These are phyloP conservation scores for Esox niger DNA, from an alignment of 2,113 vertebrate species.

Conservation along the genomic window DNA sequence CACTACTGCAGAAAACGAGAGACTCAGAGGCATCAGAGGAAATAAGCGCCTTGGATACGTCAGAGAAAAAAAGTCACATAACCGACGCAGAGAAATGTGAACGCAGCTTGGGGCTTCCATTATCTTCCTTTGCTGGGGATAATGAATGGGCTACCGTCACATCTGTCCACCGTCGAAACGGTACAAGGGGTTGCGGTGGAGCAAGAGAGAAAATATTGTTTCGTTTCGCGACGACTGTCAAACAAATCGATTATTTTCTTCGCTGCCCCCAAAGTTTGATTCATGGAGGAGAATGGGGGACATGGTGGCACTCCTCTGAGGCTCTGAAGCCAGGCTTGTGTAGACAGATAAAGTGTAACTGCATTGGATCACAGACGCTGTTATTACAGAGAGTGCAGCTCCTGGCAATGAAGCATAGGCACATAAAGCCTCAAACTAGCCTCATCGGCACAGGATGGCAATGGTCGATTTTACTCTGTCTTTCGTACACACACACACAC, in stretches of 20 bases:
- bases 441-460: constrained; percentile 28
- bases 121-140: constrained; percentile 20
- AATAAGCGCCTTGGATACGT: constrained; percentile 1
- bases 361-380: constrained; percentile 55
- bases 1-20: constrained; percentile 1
- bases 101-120: not conserved
- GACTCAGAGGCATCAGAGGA: not conserved
- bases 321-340: constrained; percentile 49
- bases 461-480: not conserved
- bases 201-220: constrained; percentile 26
- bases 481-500: not conserved
- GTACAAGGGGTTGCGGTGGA: constrained; percentile 18
- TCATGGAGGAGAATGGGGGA: constrained; percentile 38
- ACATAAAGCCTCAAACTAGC: constrained; percentile 53
- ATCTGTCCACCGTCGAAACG: constrained; percentile 40
- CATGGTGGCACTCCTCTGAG: constrained; percentile 46
- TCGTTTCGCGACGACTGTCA: constrained; percentile 44
- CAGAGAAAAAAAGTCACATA: constrained; percentile 5
- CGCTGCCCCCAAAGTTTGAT: constrained; percentile 48
- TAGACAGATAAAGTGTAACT: constrained; percentile 41
- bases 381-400: constrained; percentile 58
- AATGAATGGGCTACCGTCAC: constrained; percentile 46
- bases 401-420: constrained; percentile 47
- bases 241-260: constrained; percentile 59
- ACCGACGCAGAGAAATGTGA: constrained; percentile 5